Conservation (phyloP, 1,140 invertebrate species). For the Radopholus similis region DNA sequence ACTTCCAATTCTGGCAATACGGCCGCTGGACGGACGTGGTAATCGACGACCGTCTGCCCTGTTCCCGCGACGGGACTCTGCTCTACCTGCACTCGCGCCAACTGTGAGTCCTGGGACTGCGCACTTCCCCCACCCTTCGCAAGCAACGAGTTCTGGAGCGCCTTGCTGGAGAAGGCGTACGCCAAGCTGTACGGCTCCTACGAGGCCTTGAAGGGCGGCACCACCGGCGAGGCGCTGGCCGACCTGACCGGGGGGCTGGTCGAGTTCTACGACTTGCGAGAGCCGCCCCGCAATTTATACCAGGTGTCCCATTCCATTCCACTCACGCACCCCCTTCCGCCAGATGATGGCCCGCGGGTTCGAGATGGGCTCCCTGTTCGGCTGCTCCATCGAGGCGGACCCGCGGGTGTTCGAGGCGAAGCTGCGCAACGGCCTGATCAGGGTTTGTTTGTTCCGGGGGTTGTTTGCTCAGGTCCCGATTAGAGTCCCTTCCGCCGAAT, state of each 20-base stretch:
- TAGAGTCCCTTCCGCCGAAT: not conserved
- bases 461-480: slow-evolving; percentile 68
- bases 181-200: slow-evolving; percentile 82
- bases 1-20: slow-evolving; percentile 60
- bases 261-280: slow-evolving; percentile 84
- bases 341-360: slow-evolving; percentile 53
- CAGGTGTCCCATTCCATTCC: not conserved
- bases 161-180: slow-evolving; percentile 77
- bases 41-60: slow-evolving; percentile 74
- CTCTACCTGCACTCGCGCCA: slow-evolving; percentile 71
- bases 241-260: slow-evolving; percentile 97
- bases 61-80: slow-evolving; percentile 75
- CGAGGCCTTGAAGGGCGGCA: slow-evolving; percentile 92
- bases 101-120: slow-evolving; percentile 69
- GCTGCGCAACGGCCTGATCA: slow-evolving; percentile 79
- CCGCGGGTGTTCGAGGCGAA: slow-evolving; percentile 72
- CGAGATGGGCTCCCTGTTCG: slow-evolving; percentile 59
- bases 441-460: slow-evolving; percentile 71
- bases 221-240: slow-evolving; percentile 88
- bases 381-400: slow-evolving; percentile 78
- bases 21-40: slow-evolving; percentile 71
- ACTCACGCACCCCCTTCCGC: slow-evolving; percentile 59
- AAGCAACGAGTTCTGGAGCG: slow-evolving; percentile 82
- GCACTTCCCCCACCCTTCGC: slow-evolving; percentile 86
- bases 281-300: slow-evolving; percentile 68